Evolutionary conservation across 2,797 vertebrate species (phyloP), one percentile per base, ranked within the genome.

Genomic region (Hirundo rustica): DNA sequence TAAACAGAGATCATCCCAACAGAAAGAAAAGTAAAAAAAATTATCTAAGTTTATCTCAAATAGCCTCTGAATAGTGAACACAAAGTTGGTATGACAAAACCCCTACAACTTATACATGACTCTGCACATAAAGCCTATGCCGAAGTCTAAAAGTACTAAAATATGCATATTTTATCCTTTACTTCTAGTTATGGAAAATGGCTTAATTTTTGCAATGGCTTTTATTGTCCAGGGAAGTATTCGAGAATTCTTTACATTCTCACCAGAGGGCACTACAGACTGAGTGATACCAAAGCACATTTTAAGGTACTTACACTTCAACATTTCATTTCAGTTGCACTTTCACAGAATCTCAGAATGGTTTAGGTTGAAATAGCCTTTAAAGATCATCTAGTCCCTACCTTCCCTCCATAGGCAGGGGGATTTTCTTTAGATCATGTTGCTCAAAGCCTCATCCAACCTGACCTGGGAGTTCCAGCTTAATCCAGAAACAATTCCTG

Each of bases 191-290:
- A 51, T 2, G 19, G 60, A 79, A 94, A 92, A 85, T 3, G 8
- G 34, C 40, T 57, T 68, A n/a, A 48, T 36, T 90, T 89, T 51
- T 85, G 29, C 26, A 38, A 38, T 14, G 38, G 26, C 8, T 88
- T 90, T 76, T 79, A 42, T 57, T 10, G 9, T 47, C 16, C 25
- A 55, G 10, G n/a, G 42, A 54, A 77, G 50, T 5, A 50, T 20
- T 3, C 78, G 62, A 58, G 44, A 87, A 44, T 42, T 57, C 62
- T 54, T 67, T 74, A 13, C 44, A 30, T 61, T 57, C 27, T 65
- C 96, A 86, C 58, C 73, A 94, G 95, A 65, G 85, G 95, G 91
- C 92, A 83, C 85, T 85, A 62, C 40, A 92, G 87, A 77, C 87
- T 36, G 58, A 90, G 45, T 10, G 55, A 74, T 23, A 32, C 9